phyloP scores from a whole-genome alignment of 2,797 vertebrate species.

The Rhinoraja longicauda region DNA sequence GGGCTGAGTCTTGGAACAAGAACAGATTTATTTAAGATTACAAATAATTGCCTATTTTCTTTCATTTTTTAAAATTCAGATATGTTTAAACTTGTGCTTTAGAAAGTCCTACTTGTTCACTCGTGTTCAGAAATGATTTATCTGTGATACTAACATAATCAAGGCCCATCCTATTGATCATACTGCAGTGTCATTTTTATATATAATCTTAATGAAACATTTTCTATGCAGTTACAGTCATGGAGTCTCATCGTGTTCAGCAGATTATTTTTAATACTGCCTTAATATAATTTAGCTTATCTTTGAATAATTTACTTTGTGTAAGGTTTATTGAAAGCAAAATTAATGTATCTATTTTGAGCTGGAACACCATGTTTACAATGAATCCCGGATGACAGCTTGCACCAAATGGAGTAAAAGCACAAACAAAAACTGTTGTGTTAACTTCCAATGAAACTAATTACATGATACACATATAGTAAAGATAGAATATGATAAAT shows the following conservation, averaged over 20 bases:
- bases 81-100: not conserved
- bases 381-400: not conserved
- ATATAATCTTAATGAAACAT: not conserved
- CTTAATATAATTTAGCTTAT: not conserved
- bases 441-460: not conserved
- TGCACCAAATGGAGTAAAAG: not conserved
- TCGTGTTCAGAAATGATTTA: not conserved
- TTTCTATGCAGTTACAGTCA: not conserved
- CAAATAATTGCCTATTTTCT: not conserved
- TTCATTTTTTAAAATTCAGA: not conserved
- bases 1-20: not conserved
- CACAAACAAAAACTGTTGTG: not conserved
- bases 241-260: not conserved
- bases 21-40: constrained; percentile 18
- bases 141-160: not conserved
- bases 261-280: not conserved
- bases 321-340: constrained; percentile 25
- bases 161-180: constrained; percentile 1
- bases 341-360: not conserved
- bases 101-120: not conserved
- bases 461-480: not conserved
- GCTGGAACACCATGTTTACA: not conserved
- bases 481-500: not conserved
- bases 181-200: constrained; percentile 12
- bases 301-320: not conserved